phyloP scores from a whole-genome alignment of 2,113 vertebrate genomes.

The Bombycilla garrulus region DNA sequence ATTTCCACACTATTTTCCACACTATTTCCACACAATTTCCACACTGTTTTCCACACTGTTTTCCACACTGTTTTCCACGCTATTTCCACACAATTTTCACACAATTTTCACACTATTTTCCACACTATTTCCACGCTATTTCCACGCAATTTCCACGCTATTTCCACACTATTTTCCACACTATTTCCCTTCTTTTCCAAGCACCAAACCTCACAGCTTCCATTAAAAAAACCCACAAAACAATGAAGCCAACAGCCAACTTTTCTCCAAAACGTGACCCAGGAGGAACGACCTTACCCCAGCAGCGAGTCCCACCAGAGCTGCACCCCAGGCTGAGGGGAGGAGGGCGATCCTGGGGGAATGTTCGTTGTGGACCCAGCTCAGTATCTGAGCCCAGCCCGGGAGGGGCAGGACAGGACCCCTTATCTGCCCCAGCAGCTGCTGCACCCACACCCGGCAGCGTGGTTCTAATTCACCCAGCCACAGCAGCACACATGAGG shows the following conservation, averaged over 20 bases:
- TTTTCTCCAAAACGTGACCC: fast-evolving
- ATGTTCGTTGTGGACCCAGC: neutral
- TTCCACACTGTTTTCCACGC: too few relatives aligned
- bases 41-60: too few relatives aligned
- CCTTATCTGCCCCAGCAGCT: neutral
- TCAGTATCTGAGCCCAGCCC: neutral
- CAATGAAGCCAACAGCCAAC: neutral
- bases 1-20: too few relatives aligned
- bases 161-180: too few relatives aligned
- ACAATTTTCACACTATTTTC: too few relatives aligned
- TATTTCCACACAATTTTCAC: too few relatives aligned
- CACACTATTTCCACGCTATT: too few relatives aligned
- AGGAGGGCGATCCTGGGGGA: neutral
- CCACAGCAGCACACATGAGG: neutral
- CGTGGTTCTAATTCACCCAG: fast-evolving
- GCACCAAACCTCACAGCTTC: neutral
- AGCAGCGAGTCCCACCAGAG: neutral
- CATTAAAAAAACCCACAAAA: neutral
- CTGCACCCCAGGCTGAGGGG: fast-evolving
- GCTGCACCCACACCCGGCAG: neutral
- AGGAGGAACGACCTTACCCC: neutral
- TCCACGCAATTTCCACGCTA: too few relatives aligned
- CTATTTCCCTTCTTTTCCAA: neutral
- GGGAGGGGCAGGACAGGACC: neutral
- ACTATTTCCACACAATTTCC: too few relatives aligned